phyloP scores from a whole-genome alignment of 2,797 vertebrate species.

The Pangasius macronema region DNA sequence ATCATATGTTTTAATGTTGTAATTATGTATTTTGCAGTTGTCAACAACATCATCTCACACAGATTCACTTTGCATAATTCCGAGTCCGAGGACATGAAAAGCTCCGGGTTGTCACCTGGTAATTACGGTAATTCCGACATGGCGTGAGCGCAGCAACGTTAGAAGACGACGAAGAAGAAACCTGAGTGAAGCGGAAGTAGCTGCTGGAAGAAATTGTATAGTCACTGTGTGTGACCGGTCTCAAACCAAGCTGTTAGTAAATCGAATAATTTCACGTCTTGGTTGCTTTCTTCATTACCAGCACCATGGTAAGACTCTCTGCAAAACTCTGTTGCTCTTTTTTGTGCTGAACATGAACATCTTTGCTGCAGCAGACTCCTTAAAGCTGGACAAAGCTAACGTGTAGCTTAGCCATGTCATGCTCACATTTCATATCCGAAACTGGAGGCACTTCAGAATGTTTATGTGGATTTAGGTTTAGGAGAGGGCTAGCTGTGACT shows the following conservation, averaged over 20 bases:
- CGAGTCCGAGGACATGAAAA: no score
- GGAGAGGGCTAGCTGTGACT: neutral
- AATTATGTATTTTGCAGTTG: no score
- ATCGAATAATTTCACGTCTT: neutral
- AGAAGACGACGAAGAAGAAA: neutral
- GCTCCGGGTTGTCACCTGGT: no score
- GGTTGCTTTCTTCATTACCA: conserved; percentile 1
- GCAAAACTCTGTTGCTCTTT: neutral
- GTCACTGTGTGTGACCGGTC: conserved; percentile 65
- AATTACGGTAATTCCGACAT: no score
- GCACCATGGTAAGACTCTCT: conserved; percentile 69
- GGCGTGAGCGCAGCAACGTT: no score
- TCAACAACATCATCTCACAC: no score
- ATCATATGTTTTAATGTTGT: no score
- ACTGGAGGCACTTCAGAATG: neutral
- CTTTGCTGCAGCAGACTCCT: neutral
- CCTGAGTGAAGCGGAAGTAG: conserved; percentile 14
- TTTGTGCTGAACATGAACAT: neutral
- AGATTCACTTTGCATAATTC: no score
- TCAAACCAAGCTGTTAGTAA: neutral
- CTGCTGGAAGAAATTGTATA: conserved; percentile 70
- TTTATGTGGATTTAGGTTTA: neutral
- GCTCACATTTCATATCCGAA: neutral
- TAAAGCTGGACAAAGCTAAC: neutral
- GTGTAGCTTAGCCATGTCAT: neutral